phyloP scores from a whole-genome alignment of 2,797 vertebrate species.

The Typhlichthys subterraneus region DNA sequence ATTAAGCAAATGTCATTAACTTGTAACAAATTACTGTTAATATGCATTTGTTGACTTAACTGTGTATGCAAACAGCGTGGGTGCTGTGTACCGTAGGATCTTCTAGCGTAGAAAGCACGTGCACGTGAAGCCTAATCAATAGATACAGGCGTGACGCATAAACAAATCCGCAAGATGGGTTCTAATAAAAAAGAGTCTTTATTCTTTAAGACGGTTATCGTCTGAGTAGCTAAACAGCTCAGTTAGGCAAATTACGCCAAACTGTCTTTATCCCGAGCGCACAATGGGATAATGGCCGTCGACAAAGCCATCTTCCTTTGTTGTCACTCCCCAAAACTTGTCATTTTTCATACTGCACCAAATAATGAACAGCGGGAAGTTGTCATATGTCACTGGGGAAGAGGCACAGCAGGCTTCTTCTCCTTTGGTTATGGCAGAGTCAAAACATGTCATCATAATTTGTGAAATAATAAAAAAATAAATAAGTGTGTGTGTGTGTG shows the following conservation, averaged over 20 bases:
- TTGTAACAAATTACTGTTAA: too few species aligned
- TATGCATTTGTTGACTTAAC: too few species aligned
- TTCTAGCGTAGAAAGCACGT: too few species aligned
- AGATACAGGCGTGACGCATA: conserved; percentile 20
- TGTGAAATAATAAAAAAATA: neutral
- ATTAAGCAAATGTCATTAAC: too few species aligned
- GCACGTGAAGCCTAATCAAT: too few species aligned
- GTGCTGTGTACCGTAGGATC: too few species aligned
- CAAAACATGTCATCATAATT: conserved; percentile 32
- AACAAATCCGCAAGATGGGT: conserved; percentile 43
- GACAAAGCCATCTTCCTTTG: conserved; percentile 62
- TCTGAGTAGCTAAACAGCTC: conserved; percentile 53
- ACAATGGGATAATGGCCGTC: conserved; percentile 43
- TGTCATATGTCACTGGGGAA: conserved; percentile 17
- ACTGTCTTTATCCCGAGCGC: conserved; percentile 41
- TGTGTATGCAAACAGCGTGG: too few species aligned
- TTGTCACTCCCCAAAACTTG: conserved; percentile 41
- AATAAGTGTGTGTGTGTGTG: too few species aligned
- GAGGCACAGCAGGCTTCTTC: conserved; percentile 14
- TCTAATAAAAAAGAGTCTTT: conserved; percentile 30
- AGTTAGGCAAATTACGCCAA: conserved; percentile 57
- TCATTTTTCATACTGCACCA: conserved; percentile 31
- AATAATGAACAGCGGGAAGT: conserved; percentile 37
- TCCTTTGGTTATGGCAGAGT: conserved; percentile 33
- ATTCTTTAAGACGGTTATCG: conserved; percentile 52